phyloP scores from a whole-genome alignment of 2,888 invertebrate genomes.

The Scotopteryx bipunctaria region DNA sequence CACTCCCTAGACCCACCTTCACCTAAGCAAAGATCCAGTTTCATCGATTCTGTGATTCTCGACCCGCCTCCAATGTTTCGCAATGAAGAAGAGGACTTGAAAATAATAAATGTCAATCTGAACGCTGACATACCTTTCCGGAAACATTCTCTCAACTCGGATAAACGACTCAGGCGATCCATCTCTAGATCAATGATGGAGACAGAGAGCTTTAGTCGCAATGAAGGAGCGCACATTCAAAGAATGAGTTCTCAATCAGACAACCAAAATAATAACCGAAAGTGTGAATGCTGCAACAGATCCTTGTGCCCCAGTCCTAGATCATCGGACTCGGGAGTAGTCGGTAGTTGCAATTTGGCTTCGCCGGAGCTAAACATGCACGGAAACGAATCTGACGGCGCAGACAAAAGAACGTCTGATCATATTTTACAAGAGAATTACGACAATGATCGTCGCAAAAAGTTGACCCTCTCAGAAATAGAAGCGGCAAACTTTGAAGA shows the following conservation, averaged over 20 bases:
- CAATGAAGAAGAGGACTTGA: conserved; percentile 69
- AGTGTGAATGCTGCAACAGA: conserved; percentile 85
- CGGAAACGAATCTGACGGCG: conserved; percentile 68
- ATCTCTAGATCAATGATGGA: conserved; percentile 76
- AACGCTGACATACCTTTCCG: conserved; percentile 72
- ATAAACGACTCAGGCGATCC: conserved; percentile 80
- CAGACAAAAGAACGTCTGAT: conserved; percentile 59
- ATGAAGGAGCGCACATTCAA: conserved; percentile 57
- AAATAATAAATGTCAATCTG: conserved; percentile 72
- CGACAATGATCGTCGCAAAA: conserved; percentile 59
- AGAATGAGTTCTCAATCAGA: conserved; percentile 78
- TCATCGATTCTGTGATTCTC: conserved; percentile 67
- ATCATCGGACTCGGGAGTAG: conserved; percentile 93
- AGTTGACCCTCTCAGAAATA: conserved; percentile 82
- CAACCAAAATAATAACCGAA: conserved; percentile 57
- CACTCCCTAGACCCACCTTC: conserved; percentile 71
- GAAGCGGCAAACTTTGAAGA: conserved; percentile 86
- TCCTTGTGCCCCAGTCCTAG: conserved; percentile 87
- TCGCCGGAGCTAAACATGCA: conserved; percentile 86
- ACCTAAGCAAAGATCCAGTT: conserved; percentile 56
- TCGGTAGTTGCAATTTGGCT: conserved; percentile 90
- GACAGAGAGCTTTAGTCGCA: conserved; percentile 61
- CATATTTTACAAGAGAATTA: conserved; percentile 59
- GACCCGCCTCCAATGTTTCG: conserved; percentile 86
- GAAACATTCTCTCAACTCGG: conserved; percentile 84